These are phyloP conservation scores for Sebastes minor DNA, from an alignment of 2,797 vertebrate genomes.

Conservation along the genomic window DNA sequence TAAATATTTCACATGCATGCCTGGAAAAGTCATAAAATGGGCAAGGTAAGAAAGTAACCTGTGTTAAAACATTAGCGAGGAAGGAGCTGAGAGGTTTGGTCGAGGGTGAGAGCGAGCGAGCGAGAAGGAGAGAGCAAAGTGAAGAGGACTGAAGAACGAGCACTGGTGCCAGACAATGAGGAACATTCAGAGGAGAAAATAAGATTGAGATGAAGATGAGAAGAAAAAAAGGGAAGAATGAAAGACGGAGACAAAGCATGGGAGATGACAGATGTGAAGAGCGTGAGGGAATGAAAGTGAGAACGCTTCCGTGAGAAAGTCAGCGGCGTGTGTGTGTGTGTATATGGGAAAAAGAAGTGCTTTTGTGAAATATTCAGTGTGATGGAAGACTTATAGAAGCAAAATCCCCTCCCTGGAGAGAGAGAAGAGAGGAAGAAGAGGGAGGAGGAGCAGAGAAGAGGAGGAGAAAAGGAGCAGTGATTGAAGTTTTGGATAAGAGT, in stretches of 20 bases:
- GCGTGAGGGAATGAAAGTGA: conserved; percentile 56
- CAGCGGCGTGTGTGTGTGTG: conserved; percentile 30
- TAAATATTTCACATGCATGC: conserved; percentile 22
- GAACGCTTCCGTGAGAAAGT: conserved; percentile 67
- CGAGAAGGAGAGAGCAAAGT: conserved; percentile 2
- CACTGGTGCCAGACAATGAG: conserved; percentile 1
- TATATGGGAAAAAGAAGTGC: conserved; percentile 17
- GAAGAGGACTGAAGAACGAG: conserved; percentile 3
- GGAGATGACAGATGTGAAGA: conserved; percentile 50
- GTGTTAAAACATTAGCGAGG: background rate
- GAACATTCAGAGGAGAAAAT: conserved; percentile 20
- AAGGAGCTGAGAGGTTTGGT: conserved; percentile 11
- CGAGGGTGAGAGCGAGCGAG: conserved; percentile 10
- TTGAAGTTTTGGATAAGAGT: conserved; percentile 75
- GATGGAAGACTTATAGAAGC: conserved; percentile 74
- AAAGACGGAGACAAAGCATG: conserved; percentile 39
- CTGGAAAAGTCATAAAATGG: conserved; percentile 16
- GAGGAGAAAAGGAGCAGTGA: conserved; percentile 61
- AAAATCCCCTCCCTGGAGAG: conserved; percentile 69
- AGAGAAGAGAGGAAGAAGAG: conserved; percentile 40
- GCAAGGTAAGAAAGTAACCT: background rate
- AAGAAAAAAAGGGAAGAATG: conserved; percentile 35
- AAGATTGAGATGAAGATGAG: conserved; percentile 49
- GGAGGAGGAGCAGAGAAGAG: conserved; percentile 55
- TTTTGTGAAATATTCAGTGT: conserved; percentile 73